Conservation (phyloP, 64 coral and sea anemone species). For the Acropora tenuis region DNA sequence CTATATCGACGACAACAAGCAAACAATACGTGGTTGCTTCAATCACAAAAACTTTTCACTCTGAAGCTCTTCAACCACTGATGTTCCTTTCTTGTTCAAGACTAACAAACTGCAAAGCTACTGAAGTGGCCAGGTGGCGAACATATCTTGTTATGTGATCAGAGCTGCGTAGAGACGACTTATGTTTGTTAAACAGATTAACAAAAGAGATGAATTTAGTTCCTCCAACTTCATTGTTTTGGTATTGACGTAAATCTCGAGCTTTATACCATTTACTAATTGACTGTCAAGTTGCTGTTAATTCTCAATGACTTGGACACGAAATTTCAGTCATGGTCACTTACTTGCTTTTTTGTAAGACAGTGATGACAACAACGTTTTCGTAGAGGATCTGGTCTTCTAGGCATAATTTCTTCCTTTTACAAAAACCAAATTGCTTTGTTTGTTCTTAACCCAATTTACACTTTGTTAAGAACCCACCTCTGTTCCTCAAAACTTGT, state of each 20-base stretch:
- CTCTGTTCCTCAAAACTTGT: not conserved
- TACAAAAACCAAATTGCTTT: not conserved
- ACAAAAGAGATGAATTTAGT: not conserved
- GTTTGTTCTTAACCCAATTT: not conserved
- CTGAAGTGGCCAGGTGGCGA: not conserved
- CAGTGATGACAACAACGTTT: not conserved
- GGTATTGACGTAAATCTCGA: constrained; percentile 28
- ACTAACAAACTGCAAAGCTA: not conserved
- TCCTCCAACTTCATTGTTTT: constrained; percentile 36
- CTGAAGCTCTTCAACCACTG: not conserved
- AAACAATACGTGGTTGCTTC: not conserved
- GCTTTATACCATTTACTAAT: not conserved
- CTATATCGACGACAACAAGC: not conserved
- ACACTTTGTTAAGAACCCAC: not conserved
- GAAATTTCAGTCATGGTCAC: not conserved
- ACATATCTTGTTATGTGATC: not conserved
- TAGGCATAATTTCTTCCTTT: not conserved
- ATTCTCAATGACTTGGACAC: not conserved
- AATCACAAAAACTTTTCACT: not conserved
- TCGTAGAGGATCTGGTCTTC: too few relatives aligned
- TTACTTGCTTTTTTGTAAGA: not conserved
- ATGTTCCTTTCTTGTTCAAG: not conserved
- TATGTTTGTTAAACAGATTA: constrained; percentile 21
- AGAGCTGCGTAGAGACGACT: not conserved
- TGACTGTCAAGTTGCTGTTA: not conserved